Evolutionary conservation across 2,113 vertebrate species (phyloP).

Genomic region (Meriones unguiculatus): DNA sequence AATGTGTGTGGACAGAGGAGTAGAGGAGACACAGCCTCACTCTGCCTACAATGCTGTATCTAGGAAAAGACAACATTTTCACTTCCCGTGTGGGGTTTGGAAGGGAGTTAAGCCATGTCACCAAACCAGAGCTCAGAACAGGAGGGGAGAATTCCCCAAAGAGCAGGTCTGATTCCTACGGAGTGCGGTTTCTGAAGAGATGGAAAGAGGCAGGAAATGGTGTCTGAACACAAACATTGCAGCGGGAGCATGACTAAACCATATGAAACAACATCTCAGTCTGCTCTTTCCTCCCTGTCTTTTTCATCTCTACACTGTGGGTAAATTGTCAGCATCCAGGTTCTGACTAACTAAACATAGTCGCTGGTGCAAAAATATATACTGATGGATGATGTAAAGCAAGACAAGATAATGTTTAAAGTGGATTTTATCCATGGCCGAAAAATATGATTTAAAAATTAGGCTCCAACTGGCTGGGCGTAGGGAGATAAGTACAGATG

Average conservation of each 20-base stretch:
- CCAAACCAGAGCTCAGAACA: not conserved
- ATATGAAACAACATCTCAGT: not conserved
- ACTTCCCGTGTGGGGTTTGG: not conserved
- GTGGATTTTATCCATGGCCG: not conserved
- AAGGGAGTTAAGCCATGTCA: not conserved
- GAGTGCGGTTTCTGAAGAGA: not conserved
- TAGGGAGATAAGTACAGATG: not conserved
- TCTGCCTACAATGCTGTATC: not conserved
- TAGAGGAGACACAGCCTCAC: not conserved
- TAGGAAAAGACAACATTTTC: not conserved
- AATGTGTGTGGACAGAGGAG: not conserved
- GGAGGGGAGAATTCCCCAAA: not conserved
- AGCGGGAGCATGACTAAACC: not conserved
- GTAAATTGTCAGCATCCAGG: not conserved
- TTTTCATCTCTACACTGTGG: not conserved
- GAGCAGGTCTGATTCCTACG: not conserved
- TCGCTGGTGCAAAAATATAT: slow-evolving; percentile 36
- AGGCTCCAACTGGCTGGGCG: not conserved
- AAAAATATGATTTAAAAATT: not conserved
- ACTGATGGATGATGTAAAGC: not conserved
- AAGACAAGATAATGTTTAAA: slow-evolving; percentile 46
- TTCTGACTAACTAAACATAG: slow-evolving; percentile 53
- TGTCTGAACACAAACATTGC: not conserved
- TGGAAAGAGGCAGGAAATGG: not conserved
- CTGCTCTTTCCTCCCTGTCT: not conserved